Percentiles rank a stretch among this genome's conserved stretches.
These are phyloP conservation scores for Drosophila novamexicana DNA, from an alignment of 1,140 invertebrate species.

Conservation along the genomic window DNA sequence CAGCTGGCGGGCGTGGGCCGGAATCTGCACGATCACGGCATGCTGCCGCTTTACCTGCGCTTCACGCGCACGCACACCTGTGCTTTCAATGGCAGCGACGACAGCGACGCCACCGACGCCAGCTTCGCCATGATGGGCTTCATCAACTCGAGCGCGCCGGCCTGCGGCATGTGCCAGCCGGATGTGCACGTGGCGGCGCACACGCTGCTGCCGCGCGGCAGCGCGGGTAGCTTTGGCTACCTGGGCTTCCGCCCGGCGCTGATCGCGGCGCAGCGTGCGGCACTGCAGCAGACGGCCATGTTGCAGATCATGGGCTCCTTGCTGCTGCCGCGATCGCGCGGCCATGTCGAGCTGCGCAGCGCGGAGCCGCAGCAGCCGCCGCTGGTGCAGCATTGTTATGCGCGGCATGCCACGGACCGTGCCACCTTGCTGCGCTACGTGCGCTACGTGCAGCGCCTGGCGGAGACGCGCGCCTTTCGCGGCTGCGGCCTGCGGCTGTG, in stretches of 20 bases:
- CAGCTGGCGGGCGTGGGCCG: conserved; percentile 88
- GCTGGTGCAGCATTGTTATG: conserved; percentile 91
- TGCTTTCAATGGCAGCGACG: conserved; percentile 84
- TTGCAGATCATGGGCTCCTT: conserved; percentile 84
- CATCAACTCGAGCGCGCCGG: conserved; percentile 65
- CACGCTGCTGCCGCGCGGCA: conserved; percentile 76
- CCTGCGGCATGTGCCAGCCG: conserved; percentile 49
- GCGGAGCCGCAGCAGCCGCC: conserved; percentile 85
- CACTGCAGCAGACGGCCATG: conserved; percentile 78
- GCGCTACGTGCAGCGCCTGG: conserved; percentile 85
- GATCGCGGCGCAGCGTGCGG: conserved; percentile 56
- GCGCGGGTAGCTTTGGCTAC: conserved; percentile 55
- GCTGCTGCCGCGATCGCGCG: conserved; percentile 84
- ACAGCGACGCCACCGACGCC: conserved; percentile 85
- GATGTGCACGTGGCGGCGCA: conserved; percentile 73
- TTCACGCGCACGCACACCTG: conserved; percentile 15
- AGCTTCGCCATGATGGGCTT: conserved; percentile 84
- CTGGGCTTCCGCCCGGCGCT: conserved; percentile 77
- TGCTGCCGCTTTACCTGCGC: conserved; percentile 85
- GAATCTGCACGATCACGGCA: conserved; percentile 88
- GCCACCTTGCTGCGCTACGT: conserved; percentile 89
- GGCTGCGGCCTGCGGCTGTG: conserved; percentile 83
- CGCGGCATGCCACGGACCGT: conserved; percentile 89
- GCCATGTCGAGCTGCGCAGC: conserved; percentile 78
- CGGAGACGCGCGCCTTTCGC: conserved; percentile 85